These are phyloP conservation scores for Psammodynastes pulverulentus DNA, from an alignment of 2,113 vertebrate genomes.

Conservation along the genomic window DNA sequence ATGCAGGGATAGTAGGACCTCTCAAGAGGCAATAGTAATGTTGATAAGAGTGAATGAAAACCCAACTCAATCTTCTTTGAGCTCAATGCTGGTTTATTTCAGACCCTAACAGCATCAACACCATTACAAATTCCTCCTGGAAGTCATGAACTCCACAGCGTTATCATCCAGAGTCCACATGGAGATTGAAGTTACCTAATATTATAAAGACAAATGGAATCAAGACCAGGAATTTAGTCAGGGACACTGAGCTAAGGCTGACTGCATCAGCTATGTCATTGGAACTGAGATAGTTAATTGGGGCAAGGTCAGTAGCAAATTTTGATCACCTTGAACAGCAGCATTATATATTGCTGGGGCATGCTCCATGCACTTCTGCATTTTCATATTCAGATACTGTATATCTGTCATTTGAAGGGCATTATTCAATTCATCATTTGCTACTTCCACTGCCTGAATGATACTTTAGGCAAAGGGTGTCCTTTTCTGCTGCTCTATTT, in stretches of 20 bases:
- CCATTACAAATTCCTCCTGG: not conserved
- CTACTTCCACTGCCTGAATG: slow-evolving; percentile 39
- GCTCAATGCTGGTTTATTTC: not conserved
- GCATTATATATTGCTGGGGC: slow-evolving; percentile 28
- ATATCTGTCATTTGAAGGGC: slow-evolving; percentile 52
- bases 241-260: not conserved
- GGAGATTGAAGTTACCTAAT: not conserved
- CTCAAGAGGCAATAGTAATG: not conserved
- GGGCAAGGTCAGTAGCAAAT: slow-evolving; percentile 39
- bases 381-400: slow-evolving; percentile 60
- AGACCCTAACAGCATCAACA: not conserved
- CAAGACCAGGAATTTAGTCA: not conserved
- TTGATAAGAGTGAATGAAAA: not conserved
- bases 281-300: slow-evolving; percentile 28
- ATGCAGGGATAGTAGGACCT: not conserved
- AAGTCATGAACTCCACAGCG: not conserved
- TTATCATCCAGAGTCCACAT: not conserved
- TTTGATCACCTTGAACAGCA: slow-evolving; percentile 50
- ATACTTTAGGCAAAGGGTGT: slow-evolving; percentile 47
- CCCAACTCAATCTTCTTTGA: not conserved
- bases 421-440: slow-evolving; percentile 58
- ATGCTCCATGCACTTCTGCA: slow-evolving; percentile 34
- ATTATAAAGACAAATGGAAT: not conserved
- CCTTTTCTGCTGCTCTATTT: slow-evolving; percentile 47
- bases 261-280: not conserved